Percentiles rank a stretch among this genome's conserved stretches.
phyloP scores from a whole-genome alignment of 2,888 invertebrate species.

The Nymphalis c-album region DNA sequence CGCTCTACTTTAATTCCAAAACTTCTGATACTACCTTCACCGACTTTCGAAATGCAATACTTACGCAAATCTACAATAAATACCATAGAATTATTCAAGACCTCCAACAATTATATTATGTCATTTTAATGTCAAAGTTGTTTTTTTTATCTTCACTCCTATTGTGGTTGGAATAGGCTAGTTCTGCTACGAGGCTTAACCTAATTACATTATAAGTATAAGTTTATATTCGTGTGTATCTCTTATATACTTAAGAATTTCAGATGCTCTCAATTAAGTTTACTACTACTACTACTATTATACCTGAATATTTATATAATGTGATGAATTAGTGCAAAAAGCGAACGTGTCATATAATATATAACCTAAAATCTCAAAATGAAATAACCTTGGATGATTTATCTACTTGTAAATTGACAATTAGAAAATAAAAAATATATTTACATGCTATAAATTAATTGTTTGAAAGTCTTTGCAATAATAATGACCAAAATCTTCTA shows the following conservation, averaged over 20 bases:
- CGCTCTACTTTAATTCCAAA: too few relatives aligned
- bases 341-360: slow-evolving; percentile 56
- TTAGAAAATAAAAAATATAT: not conserved
- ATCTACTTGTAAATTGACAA: slow-evolving; percentile 8
- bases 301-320: slow-evolving; percentile 17
- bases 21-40: too few relatives aligned
- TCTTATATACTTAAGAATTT: slow-evolving; percentile 23
- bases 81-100: too few relatives aligned
- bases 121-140: too few relatives aligned
- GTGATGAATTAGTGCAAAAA: slow-evolving; percentile 48
- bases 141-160: too few relatives aligned
- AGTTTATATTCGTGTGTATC: slow-evolving; percentile 30
- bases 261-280: slow-evolving; percentile 30
- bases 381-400: slow-evolving; percentile 14
- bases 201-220: slow-evolving; percentile 34
- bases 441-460: slow-evolving; percentile 12
- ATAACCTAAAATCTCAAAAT: slow-evolving; percentile 59
- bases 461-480: not conserved
- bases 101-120: too few relatives aligned
- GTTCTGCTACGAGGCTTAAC: slow-evolving; percentile 28
- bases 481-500: not conserved
- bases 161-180: not conserved
- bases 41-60: too few relatives aligned
- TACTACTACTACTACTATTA: slow-evolving; percentile 23
- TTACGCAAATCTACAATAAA: too few relatives aligned